Percentiles rank a stretch among this genome's conserved stretches.
phyloP scores from a whole-genome alignment of 2,113 vertebrate genomes.

The Peromyscus leucopus region DNA sequence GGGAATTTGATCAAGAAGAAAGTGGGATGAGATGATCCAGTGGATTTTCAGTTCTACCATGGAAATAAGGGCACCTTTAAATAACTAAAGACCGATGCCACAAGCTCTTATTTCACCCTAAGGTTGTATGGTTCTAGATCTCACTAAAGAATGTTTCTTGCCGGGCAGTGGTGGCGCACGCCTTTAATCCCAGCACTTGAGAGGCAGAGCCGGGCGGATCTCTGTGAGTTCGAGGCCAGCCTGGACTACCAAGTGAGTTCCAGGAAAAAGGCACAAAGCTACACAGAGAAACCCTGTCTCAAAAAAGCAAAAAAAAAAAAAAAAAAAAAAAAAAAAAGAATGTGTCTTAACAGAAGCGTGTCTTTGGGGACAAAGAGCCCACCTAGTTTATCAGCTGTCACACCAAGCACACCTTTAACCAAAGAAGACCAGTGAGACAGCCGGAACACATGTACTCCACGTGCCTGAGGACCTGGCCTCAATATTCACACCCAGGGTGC shows the following conservation, averaged over 20 bases:
- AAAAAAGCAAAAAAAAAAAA: too few relatives aligned
- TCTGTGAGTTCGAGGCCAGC: too few relatives aligned
- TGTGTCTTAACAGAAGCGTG: slow-evolving; percentile 21
- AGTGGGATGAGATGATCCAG: background rate
- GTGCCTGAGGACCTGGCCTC: background rate
- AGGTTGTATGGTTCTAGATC: slow-evolving; percentile 1
- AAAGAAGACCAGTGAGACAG: background rate
- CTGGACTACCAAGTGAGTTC: too few relatives aligned
- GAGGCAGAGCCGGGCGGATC: too few relatives aligned
- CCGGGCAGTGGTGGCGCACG: too few relatives aligned
- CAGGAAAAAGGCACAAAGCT: too few relatives aligned
- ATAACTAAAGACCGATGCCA: background rate
- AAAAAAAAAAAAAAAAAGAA: background rate
- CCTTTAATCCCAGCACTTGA: too few relatives aligned
- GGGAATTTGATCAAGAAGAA: slow-evolving; percentile 22
- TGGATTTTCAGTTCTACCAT: background rate
- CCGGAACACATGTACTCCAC: background rate
- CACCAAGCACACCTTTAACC: background rate
- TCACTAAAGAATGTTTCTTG: background rate
- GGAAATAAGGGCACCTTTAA: background rate
- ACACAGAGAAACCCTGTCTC: too few relatives aligned
- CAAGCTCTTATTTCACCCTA: background rate
- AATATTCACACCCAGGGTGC: too few relatives aligned
- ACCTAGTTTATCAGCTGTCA: background rate
- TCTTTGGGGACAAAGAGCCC: background rate